These are phyloP conservation scores for Petroica traversi DNA, from an alignment of 2,113 vertebrate genomes.

Conservation along the genomic window DNA sequence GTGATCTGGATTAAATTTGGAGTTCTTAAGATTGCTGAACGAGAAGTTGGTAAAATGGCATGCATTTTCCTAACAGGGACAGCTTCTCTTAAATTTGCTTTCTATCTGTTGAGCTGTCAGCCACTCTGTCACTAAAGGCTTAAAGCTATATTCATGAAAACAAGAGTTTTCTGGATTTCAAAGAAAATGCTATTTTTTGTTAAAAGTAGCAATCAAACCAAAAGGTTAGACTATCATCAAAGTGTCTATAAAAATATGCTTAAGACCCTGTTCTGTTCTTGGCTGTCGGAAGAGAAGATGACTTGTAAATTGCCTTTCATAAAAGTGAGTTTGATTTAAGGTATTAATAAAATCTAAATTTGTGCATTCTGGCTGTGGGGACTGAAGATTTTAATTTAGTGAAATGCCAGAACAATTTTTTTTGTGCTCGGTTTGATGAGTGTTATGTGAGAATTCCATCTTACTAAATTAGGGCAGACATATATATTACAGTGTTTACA, in stretches of 20 bases:
- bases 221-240: conserved; percentile 39
- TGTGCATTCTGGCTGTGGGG: conserved; percentile 57
- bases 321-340: conserved; percentile 76
- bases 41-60: background rate
- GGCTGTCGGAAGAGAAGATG: conserved; percentile 25
- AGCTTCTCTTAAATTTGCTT: background rate
- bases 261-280: conserved; percentile 43
- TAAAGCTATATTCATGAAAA: conserved; percentile 10
- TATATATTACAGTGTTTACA: conserved; percentile 62
- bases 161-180: conserved; percentile 5
- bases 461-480: conserved; percentile 64
- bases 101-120: conserved; percentile 29
- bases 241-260: conserved; percentile 57
- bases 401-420: conserved; percentile 66
- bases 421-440: conserved; percentile 63
- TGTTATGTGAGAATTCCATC: conserved; percentile 50
- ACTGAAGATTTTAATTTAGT: conserved; percentile 73
- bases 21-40: background rate
- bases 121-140: background rate
- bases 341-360: conserved; percentile 77
- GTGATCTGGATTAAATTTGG: background rate
- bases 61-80: background rate
- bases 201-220: conserved; percentile 1
- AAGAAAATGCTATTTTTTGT: conserved; percentile 16
- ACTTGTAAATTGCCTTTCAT: conserved; percentile 65